Evolutionary conservation across 2,888 invertebrate genomes (phyloP).

Genomic region (Melinaea menophilus): DNA sequence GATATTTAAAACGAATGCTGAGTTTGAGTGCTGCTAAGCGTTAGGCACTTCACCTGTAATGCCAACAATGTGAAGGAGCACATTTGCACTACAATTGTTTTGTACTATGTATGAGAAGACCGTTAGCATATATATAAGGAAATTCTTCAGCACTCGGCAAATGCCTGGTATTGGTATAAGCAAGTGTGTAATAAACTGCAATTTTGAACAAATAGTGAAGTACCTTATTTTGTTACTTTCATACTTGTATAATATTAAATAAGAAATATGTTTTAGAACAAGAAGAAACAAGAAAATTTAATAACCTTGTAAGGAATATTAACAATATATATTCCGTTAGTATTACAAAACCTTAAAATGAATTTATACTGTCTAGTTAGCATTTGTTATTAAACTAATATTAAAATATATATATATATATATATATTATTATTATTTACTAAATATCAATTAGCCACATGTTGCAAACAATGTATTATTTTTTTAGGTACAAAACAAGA

Average conservation of each 20-base stretch:
- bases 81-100: too few relatives aligned
- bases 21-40: too few relatives aligned
- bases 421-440: slow-evolving; percentile 31
- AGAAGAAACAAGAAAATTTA: slow-evolving; percentile 5
- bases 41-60: too few relatives aligned
- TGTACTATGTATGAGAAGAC: too few relatives aligned
- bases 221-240: slow-evolving; percentile 19
- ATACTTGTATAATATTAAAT: slow-evolving; percentile 23
- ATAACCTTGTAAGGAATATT: slow-evolving; percentile 8
- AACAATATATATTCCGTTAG: slow-evolving; percentile 8
- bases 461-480: slow-evolving; percentile 43
- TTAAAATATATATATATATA: slow-evolving; percentile 31
- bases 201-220: slow-evolving; percentile 22
- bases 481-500: slow-evolving; percentile 57
- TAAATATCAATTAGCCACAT: slow-evolving; percentile 19
- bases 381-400: slow-evolving; percentile 32
- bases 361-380: slow-evolving; percentile 21
- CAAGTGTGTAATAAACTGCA: background rate
- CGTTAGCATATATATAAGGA: too few relatives aligned
- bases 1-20: background rate
- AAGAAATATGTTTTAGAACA: slow-evolving; percentile 24
- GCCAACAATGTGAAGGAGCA: too few relatives aligned
- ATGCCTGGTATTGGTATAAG: slow-evolving; percentile 4
- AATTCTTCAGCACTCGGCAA: background rate
- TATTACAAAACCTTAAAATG: slow-evolving; percentile 2